Conservation (phyloP, 2,797 vertebrate genomes). For the Rhinella marina region DNA sequence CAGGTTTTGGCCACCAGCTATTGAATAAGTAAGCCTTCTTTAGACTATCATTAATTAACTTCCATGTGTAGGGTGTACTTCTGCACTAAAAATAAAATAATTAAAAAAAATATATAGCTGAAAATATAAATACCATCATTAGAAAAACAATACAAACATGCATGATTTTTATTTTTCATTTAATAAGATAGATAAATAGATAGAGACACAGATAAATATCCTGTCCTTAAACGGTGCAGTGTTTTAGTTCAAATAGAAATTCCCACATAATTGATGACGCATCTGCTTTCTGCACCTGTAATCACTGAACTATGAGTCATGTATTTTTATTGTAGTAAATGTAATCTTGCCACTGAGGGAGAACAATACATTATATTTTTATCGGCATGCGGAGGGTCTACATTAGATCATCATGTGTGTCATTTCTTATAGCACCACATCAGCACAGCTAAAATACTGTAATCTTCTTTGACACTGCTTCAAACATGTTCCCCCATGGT, state of each 20-base stretch:
- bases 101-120: no score
- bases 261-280: no score
- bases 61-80: no score
- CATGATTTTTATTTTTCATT: no score
- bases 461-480: not conserved
- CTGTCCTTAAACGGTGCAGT: no score
- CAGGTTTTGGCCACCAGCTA: no score
- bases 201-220: not conserved
- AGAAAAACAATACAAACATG: no score
- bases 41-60: no score
- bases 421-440: not conserved
- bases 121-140: no score
- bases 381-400: not conserved
- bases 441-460: not conserved
- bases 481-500: not conserved
- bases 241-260: not conserved
- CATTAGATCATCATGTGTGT: slow-evolving; percentile 1
- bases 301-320: not conserved
- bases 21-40: no score
- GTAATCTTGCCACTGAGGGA: not conserved
- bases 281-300: not conserved
- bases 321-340: not conserved
- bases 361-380: slow-evolving; percentile 14
- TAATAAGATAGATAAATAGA: no score
- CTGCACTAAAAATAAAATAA: no score